Evolutionary conservation across 2,113 vertebrate genomes (phyloP), one percentile per base, ranked within the genome.

Genomic region (Elgaria multicarinata): DNA sequence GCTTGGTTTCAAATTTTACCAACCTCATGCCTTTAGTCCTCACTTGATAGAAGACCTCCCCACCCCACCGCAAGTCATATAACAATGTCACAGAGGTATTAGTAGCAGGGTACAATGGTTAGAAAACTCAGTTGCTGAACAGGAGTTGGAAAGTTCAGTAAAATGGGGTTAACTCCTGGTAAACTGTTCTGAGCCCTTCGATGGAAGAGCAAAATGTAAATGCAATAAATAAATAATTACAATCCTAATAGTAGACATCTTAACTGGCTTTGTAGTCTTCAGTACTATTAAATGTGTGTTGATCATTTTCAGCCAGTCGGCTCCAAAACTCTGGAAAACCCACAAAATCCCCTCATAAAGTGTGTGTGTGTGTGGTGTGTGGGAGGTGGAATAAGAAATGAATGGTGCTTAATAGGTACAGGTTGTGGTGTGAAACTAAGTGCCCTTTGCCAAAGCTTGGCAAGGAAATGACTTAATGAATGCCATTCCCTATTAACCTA

Each of bases 401-500:
- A 90, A 93, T 89, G 91, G 18, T 80, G 78, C 71, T 79, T 86
- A 89, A 76, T 92, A 90, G 72, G 50, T 46, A 91, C 75, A 92
- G 84, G 91, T 88, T 88, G 83, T 79, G 67, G 42, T 89, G 24
- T 71, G 87, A 93, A 95, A 67, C 62, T 79, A 62, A 89, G 83
- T 90, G 93, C 84, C 94, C 89, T 93, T 96, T 93, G 62, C 93
- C 93, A 95, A 93, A 89, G 95, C 92, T 92, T 79, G 2, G 44
- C 69, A 90, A 91, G 86, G 92, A 97, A 97, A 96, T 95, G 77
- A 96, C 96, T 96, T 96, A 96, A 93, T 50, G 24, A 89, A 91
- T 96, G 96, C 95, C 95, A 96, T 93, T 97, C 77, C 94, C 95
- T 96, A 97, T 97, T 97, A 97, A 97, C 95, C 93, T 96, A 97